phyloP scores from a whole-genome alignment of 2,113 vertebrate species.

The Camarhynchus parvulus region DNA sequence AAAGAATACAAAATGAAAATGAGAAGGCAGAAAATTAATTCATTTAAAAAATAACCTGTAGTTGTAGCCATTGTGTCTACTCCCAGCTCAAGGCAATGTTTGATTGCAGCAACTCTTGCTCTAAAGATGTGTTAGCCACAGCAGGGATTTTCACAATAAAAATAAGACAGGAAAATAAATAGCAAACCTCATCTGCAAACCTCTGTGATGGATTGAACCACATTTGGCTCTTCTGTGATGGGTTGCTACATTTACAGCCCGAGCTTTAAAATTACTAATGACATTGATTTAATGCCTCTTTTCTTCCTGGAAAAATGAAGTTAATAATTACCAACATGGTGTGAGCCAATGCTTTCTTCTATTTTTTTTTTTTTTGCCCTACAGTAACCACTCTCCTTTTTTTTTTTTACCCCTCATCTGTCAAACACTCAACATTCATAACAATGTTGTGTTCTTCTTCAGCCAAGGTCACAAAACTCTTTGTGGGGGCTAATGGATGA shows the following conservation, averaged over 20 bases:
- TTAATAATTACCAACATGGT: constrained; percentile 32
- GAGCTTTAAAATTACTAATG: constrained; percentile 11
- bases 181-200: neutral
- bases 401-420: neutral
- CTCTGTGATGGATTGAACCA: neutral
- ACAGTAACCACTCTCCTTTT: neutral
- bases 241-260: neutral
- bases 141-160: constrained; percentile 13
- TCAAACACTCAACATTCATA: neutral
- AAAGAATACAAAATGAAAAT: neutral
- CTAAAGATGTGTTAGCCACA: neutral
- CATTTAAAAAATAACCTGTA: neutral
- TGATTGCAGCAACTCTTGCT: neutral
- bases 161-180: constrained; percentile 11
- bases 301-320: constrained; percentile 35
- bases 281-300: constrained; percentile 44
- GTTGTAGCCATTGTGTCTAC: neutral
- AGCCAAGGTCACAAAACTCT: constrained; percentile 3
- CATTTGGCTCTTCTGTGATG: constrained; percentile 3
- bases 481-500: neutral
- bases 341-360: constrained; percentile 12
- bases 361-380: neutral
- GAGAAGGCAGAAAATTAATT: neutral
- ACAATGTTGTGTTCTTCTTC: neutral
- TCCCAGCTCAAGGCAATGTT: neutral